Percentiles rank a stretch among this genome's conserved stretches.
These are phyloP conservation scores for Callinectes sapidus DNA, from an alignment of 2,888 invertebrate species.

Conservation along the genomic window DNA sequence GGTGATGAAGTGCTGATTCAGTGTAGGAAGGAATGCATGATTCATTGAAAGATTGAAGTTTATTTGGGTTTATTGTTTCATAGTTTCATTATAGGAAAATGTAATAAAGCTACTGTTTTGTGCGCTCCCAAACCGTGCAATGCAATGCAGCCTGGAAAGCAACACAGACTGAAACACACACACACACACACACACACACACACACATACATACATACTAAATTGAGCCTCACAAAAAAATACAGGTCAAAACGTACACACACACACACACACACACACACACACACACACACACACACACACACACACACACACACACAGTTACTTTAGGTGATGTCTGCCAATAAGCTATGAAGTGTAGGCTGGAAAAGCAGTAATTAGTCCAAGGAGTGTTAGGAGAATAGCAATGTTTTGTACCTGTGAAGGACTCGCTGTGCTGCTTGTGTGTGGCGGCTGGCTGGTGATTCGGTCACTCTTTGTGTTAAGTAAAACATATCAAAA, in stretches of 20 bases:
- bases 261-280: conserved; percentile 3
- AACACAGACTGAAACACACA: background rate
- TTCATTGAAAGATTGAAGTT: background rate
- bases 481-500: conserved; percentile 21
- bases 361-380: background rate
- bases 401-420: conserved; percentile 3
- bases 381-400: background rate
- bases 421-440: background rate
- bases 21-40: background rate
- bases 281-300: too few relatives aligned
- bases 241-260: background rate
- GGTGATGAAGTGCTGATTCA: background rate
- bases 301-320: too few relatives aligned
- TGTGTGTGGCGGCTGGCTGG: background rate
- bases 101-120: conserved; percentile 13
- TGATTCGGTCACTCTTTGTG: conserved; percentile 2
- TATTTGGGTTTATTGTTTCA: background rate
- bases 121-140: background rate
- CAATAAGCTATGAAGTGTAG: background rate
- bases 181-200: conserved; percentile 14
- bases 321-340: background rate
- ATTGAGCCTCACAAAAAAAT: too few relatives aligned
- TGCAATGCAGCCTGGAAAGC: background rate
- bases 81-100: background rate
- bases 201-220: background rate